These are phyloP conservation scores for Parapristionchus giblindavisi DNA, from an alignment of 2,888 invertebrate genomes.

Conservation along the genomic window DNA sequence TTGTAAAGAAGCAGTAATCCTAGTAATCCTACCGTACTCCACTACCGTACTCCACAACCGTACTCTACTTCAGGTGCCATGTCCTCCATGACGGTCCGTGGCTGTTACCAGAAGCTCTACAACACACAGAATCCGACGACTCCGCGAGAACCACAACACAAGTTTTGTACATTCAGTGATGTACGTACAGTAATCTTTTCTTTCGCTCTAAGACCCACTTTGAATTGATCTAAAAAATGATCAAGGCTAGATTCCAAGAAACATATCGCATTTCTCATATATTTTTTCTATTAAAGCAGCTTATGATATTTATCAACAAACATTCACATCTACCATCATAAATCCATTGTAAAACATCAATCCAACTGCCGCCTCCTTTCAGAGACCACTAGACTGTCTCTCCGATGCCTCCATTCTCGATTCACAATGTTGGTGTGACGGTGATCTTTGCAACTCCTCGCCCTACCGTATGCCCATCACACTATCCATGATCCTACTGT, in stretches of 20 bases:
- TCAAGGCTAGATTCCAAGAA: too few species aligned
- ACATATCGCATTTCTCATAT: too few species aligned
- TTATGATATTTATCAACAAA: too few species aligned
- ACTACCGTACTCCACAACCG: not conserved
- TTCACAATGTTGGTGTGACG: constrained; percentile 56
- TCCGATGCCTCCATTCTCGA: constrained; percentile 51
- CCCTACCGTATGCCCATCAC: constrained; percentile 14
- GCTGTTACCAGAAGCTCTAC: constrained; percentile 60
- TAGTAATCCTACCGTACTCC: constrained; percentile 2
- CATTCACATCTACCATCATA: not conserved
- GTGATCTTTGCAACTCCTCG: constrained; percentile 51
- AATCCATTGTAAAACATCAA: too few species aligned
- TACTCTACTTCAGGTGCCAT: constrained; percentile 47
- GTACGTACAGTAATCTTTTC: constrained; percentile 39
- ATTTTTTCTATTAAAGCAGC: too few species aligned
- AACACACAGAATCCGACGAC: constrained; percentile 49
- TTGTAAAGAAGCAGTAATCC: too few species aligned
- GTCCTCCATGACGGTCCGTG: constrained; percentile 65
- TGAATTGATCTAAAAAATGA: too few species aligned
- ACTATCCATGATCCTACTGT: not conserved
- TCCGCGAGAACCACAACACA: constrained; percentile 52
- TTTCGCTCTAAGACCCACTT: too few species aligned
- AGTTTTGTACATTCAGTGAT: constrained; percentile 51
- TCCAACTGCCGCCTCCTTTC: too few species aligned
- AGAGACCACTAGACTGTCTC: constrained; percentile 51